A percentile compares a stretch with the other conserved stretches of the same genome.
Conservation (phyloP, 2,113 vertebrate species). For the Tyrannus savana region DNA sequence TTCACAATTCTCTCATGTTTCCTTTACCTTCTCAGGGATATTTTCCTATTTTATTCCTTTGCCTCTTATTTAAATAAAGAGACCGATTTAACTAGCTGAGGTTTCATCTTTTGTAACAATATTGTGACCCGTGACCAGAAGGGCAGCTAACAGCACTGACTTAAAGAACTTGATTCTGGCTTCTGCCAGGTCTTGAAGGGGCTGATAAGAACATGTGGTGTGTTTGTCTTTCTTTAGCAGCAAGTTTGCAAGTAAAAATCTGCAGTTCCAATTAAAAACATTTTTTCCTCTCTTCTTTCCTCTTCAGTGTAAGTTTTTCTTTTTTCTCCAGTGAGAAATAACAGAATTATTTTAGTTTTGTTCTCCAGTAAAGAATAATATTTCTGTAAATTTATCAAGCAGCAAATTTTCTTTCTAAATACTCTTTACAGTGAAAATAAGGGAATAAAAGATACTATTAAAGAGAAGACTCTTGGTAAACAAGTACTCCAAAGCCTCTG, state of each 20-base stretch:
- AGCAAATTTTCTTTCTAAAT: background rate
- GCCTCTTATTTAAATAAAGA: background rate
- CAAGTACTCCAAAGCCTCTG: background rate
- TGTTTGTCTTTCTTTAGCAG: background rate
- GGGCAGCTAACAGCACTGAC: background rate
- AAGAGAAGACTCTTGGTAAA: background rate
- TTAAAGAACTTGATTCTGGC: background rate
- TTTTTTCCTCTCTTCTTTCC: background rate
- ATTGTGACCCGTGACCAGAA: background rate
- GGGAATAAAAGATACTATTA: background rate
- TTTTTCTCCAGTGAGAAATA: background rate
- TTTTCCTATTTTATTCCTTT: background rate
- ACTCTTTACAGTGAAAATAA: background rate
- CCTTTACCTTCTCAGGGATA: background rate
- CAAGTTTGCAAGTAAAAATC: background rate
- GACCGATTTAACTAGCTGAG: background rate
- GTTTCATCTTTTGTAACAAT: background rate
- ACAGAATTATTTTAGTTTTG: background rate
- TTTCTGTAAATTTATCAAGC: background rate
- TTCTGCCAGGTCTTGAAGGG: background rate
- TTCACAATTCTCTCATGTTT: background rate
- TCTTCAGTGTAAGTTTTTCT: background rate
- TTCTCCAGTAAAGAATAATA: background rate
- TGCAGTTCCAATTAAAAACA: background rate
- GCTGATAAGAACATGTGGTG: background rate